Percentiles rank a stretch among this genome's conserved stretches.
phyloP scores from a whole-genome alignment of 2,113 vertebrate genomes.

The Eublepharis macularius region DNA sequence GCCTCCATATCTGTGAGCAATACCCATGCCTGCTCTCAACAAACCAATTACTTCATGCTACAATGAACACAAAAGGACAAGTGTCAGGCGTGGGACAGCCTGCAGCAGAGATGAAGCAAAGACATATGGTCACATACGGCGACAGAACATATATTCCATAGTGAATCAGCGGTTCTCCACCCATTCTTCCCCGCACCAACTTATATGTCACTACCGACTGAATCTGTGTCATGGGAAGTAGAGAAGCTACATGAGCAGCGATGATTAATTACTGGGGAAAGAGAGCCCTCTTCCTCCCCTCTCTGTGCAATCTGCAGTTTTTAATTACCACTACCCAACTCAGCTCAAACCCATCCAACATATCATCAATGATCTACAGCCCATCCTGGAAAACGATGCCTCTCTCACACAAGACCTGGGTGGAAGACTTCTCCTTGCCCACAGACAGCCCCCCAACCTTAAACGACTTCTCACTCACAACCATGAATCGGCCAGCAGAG shows the following conservation, averaged over 20 bases:
- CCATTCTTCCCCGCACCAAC: background rate
- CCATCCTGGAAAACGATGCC: too few relatives aligned
- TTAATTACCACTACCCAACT: background rate
- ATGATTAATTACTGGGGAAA: conserved; percentile 14
- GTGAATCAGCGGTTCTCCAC: background rate
- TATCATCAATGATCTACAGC: too few relatives aligned
- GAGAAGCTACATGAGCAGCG: background rate
- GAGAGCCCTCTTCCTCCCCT: background rate
- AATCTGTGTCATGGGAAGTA: background rate
- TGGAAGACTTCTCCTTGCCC: too few relatives aligned
- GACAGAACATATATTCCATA: background rate
- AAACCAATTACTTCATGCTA: background rate
- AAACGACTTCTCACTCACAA: too few relatives aligned
- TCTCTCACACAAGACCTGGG: too few relatives aligned
- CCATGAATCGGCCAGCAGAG: too few relatives aligned
- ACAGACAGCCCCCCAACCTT: too few relatives aligned
- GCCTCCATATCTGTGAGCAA: background rate
- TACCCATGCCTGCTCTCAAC: background rate
- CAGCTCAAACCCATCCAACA: too few relatives aligned
- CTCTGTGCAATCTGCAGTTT: background rate
- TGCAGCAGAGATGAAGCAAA: conserved; percentile 25
- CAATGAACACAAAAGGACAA: background rate
- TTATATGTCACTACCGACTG: conserved; percentile 9
- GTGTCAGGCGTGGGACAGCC: background rate
- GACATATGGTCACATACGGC: background rate